Evolutionary conservation across 2,113 vertebrate genomes (phyloP).

Genomic region (Tragelaphus buxtoni): DNA sequence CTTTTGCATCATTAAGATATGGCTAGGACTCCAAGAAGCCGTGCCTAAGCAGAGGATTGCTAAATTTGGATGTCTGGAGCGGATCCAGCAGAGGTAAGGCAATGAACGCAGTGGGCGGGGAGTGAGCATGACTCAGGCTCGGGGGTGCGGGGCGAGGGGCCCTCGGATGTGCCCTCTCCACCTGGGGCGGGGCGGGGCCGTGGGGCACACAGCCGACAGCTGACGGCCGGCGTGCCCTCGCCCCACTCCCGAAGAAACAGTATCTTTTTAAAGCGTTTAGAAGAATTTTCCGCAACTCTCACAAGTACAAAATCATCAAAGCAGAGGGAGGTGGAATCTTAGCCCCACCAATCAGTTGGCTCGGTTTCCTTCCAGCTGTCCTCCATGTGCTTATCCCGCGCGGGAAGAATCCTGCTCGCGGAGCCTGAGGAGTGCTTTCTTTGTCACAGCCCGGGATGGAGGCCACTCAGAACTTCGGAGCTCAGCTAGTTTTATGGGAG

Average conservation of each 20-base stretch:
- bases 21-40: not conserved
- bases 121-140: not conserved
- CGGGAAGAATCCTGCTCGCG: conserved; percentile 61
- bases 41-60: not conserved
- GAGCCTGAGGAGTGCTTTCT: conserved; percentile 63
- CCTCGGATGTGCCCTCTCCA: not conserved
- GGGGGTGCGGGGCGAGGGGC: rapidly evolving
- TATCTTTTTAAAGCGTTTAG: conserved; percentile 45
- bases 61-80: not conserved
- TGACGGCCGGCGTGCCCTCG: not conserved
- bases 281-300: conserved; percentile 33
- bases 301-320: conserved; percentile 64
- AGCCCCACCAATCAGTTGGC: conserved; percentile 52
- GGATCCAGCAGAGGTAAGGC: not conserved
- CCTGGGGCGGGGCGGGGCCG: conserved; percentile 29
- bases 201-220: not conserved
- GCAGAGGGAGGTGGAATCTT: conserved; percentile 62
- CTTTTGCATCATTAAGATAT: too few relatives aligned
- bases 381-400: conserved; percentile 57
- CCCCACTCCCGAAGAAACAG: conserved; percentile 39
- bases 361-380: conserved; percentile 72
- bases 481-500: conserved; percentile 69
- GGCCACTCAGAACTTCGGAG: conserved; percentile 61
- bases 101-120: rapidly evolving
- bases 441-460: conserved; percentile 50